Percentiles rank a stretch among this genome's conserved stretches.
These are phyloP conservation scores for Okamejei kenojei DNA, from an alignment of 2,797 vertebrate genomes.

Conservation along the genomic window DNA sequence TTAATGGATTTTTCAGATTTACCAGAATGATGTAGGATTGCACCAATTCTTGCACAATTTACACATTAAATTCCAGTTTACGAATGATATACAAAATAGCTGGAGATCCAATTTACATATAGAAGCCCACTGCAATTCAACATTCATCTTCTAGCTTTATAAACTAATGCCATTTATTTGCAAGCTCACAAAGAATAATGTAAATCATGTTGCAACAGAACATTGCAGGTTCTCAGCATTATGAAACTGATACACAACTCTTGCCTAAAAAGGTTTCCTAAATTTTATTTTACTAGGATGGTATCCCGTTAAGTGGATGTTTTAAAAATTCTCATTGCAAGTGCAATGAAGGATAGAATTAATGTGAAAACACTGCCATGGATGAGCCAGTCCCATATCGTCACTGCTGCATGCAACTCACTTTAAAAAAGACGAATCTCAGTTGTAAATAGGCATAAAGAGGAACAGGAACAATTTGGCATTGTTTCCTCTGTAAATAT, in stretches of 20 bases:
- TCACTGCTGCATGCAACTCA: slow-evolving; percentile 18
- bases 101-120: neutral
- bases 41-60: neutral
- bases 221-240: neutral
- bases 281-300: neutral
- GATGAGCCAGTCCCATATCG: neutral
- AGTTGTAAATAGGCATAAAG: neutral
- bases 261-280: neutral
- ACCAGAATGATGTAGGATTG: neutral
- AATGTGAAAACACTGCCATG: neutral
- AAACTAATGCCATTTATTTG: neutral
- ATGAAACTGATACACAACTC: neutral
- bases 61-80: neutral
- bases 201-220: neutral
- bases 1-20: neutral
- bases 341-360: neutral
- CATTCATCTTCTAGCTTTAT: neutral
- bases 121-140: neutral
- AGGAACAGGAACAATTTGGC: neutral
- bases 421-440: neutral
- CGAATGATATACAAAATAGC: neutral
- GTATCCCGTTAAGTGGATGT: neutral
- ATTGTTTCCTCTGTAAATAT: neutral
- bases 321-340: neutral
- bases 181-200: neutral